A percentile compares a stretch with the other conserved stretches of the same genome.
These are phyloP conservation scores for Agriopis leucophaearia DNA, from an alignment of 2,888 invertebrate genomes.

Conservation along the genomic window DNA sequence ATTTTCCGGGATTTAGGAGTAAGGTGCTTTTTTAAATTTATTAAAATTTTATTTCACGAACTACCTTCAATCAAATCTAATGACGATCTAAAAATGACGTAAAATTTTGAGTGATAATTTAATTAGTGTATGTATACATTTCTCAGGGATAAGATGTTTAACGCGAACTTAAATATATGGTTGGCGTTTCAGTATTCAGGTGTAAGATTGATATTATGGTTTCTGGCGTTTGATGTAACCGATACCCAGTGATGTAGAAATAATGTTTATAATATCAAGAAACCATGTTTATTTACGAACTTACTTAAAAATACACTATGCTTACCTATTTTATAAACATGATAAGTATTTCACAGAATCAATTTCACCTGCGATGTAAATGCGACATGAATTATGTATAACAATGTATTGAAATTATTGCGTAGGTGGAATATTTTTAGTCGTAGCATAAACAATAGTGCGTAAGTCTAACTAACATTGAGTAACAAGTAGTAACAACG, in stretches of 20 bases:
- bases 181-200: too few relatives aligned
- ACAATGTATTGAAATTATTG: slow-evolving; percentile 17
- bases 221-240: neutral
- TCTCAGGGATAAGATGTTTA: too few relatives aligned
- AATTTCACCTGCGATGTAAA: slow-evolving; percentile 28
- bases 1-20: slow-evolving; percentile 42
- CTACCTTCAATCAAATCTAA: neutral
- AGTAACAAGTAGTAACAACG: slow-evolving; percentile 9
- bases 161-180: too few relatives aligned
- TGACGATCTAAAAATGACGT: neutral
- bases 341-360: slow-evolving; percentile 32
- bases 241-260: slow-evolving; percentile 8
- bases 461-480: neutral
- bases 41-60: slow-evolving; percentile 14
- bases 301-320: slow-evolving; percentile 7
- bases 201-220: neutral
- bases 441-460: neutral
- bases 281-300: slow-evolving; percentile 23
- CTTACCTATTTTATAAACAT: slow-evolving; percentile 24
- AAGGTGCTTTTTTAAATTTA: slow-evolving; percentile 14
- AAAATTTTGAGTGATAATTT: too few relatives aligned
- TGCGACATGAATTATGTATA: slow-evolving; percentile 20
- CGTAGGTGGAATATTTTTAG: slow-evolving; percentile 16
- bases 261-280: slow-evolving; percentile 2
- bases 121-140: too few relatives aligned